Evolutionary conservation across 2,888 invertebrate genomes (phyloP).

Genomic region (Harpalus rubripes): DNA sequence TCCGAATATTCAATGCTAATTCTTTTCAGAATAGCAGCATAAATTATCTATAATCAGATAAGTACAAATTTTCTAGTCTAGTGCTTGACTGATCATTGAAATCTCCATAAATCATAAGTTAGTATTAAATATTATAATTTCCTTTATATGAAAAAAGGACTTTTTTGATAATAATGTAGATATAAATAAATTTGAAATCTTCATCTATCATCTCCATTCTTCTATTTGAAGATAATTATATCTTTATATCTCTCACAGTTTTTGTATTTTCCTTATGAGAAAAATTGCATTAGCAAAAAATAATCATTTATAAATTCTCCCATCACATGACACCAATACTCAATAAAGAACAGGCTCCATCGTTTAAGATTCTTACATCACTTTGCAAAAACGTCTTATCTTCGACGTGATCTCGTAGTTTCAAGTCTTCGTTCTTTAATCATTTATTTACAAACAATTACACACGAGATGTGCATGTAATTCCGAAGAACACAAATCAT

Average conservation of each 20-base stretch:
- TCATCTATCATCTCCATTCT: neutral
- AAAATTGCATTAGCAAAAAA: constrained; percentile 10
- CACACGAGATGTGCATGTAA: constrained; percentile 21
- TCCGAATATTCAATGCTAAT: neutral
- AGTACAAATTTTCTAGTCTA: neutral
- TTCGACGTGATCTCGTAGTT: constrained; percentile 1
- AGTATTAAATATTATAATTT: neutral
- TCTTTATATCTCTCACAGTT: neutral
- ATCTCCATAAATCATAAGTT: neutral
- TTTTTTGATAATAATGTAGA: neutral
- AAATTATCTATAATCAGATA: neutral
- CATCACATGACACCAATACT: constrained; percentile 26
- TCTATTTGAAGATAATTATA: neutral
- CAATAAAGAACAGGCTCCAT: neutral
- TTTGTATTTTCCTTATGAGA: constrained; percentile 6
- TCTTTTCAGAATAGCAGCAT: neutral
- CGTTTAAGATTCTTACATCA: neutral
- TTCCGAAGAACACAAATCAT: neutral
- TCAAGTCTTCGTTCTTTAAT: constrained; percentile 3
- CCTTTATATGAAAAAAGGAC: neutral
- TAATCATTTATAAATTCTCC: constrained; percentile 38
- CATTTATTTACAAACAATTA: constrained; percentile 30
- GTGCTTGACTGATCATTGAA: neutral
- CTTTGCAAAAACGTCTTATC: neutral
- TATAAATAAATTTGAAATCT: neutral